phyloP scores from a whole-genome alignment of 2,113 vertebrate genomes.

The Epinephelus lanceolatus region DNA sequence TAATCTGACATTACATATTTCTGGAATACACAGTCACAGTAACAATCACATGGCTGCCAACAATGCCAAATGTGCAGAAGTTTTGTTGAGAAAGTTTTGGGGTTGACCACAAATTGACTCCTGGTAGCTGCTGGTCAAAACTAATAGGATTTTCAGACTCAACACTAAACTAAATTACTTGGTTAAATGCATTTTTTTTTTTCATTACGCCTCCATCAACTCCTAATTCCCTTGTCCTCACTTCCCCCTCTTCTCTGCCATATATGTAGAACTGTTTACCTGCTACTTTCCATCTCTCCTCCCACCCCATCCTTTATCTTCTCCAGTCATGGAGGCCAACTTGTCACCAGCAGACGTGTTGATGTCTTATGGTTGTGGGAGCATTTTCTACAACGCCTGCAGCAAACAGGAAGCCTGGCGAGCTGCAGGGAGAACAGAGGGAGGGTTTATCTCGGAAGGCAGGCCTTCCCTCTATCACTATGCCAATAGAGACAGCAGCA shows the following conservation, averaged over 20 bases:
- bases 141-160: conserved; percentile 21
- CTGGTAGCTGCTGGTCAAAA: neutral
- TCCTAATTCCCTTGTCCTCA: neutral
- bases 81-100: conserved; percentile 8
- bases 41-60: neutral
- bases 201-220: conserved; percentile 29
- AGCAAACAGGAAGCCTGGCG: conserved; percentile 64
- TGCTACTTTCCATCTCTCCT: conserved; percentile 36
- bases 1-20: neutral
- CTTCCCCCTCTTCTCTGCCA: neutral
- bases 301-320: conserved; percentile 58
- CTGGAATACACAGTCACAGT: neutral
- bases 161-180: conserved; percentile 30
- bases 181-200: conserved; percentile 12
- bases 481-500: conserved; percentile 74
- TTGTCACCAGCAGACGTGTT: conserved; percentile 65
- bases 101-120: conserved; percentile 10
- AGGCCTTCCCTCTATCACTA: conserved; percentile 78
- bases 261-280: conserved; percentile 43
- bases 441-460: conserved; percentile 82
- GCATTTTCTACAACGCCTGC: conserved; percentile 57
- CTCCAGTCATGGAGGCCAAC: conserved; percentile 56
- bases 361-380: conserved; percentile 74
- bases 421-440: conserved; percentile 72
- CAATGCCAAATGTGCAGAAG: neutral